Percentiles rank a stretch among this genome's conserved stretches.
Conservation (phyloP, 2,113 vertebrate species). For the Melanocharis versteri region DNA sequence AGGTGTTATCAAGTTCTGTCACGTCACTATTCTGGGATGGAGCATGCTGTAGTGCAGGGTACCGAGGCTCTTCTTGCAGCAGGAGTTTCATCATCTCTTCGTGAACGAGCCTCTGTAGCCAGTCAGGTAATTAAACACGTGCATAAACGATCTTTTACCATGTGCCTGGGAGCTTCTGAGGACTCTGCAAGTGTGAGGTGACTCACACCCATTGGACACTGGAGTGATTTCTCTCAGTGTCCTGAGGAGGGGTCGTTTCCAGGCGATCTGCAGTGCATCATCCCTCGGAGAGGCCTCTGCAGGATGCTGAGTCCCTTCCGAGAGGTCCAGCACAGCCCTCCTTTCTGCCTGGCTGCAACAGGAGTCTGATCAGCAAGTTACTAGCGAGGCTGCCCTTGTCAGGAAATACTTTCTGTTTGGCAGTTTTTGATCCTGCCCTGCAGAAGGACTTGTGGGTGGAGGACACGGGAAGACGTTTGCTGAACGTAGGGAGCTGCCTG, state of each 20-base stretch:
- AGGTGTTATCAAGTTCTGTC: not conserved
- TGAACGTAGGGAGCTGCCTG: not conserved
- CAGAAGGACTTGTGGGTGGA: not conserved
- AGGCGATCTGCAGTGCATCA: no score
- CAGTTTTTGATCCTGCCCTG: not conserved
- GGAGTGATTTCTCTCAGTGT: not conserved
- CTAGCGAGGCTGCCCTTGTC: not conserved
- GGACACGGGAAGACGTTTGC: not conserved
- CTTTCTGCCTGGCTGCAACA: not conserved
- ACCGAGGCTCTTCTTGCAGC: not conserved
- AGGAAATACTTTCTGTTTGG: not conserved
- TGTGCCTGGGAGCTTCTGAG: not conserved
- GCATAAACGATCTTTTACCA: not conserved
- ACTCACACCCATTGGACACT: accelerated
- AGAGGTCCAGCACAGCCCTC: not conserved
- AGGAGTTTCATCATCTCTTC: not conserved
- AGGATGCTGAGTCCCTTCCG: not conserved
- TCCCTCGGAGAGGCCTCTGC: not conserved
- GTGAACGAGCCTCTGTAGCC: not conserved
- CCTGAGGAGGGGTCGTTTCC: not conserved
- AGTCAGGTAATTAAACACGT: not conserved
- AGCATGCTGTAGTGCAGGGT: accelerated
- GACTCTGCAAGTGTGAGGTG: not conserved
- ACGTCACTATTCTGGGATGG: not conserved
- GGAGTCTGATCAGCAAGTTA: not conserved